These are phyloP conservation scores for Lycaena phlaeas DNA, from an alignment of 2,888 invertebrate genomes.

Conservation along the genomic window DNA sequence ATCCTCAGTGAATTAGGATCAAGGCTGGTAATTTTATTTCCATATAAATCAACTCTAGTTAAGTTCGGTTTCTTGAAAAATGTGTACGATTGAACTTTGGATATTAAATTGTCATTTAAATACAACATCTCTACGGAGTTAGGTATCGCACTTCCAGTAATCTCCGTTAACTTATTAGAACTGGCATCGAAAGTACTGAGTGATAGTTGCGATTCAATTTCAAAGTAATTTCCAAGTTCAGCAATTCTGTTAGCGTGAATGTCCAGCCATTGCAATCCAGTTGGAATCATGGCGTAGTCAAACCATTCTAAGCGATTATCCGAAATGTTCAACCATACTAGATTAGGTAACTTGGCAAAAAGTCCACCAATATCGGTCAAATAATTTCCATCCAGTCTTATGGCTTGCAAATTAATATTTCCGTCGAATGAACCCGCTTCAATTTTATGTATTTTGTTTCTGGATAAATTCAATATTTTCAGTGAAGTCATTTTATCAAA, in stretches of 20 bases:
- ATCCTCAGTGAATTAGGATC: slow-evolving; percentile 84
- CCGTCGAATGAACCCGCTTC: slow-evolving; percentile 85
- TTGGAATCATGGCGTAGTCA: slow-evolving; percentile 89
- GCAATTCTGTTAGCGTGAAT: slow-evolving; percentile 88
- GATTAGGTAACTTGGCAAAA: slow-evolving; percentile 84
- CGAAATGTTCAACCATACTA: slow-evolving; percentile 89
- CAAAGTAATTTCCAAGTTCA: slow-evolving; percentile 88
- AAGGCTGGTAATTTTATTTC: slow-evolving; percentile 83
- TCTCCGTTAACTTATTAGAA: slow-evolving; percentile 84
- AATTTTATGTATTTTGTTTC: slow-evolving; percentile 86
- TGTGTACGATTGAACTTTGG: slow-evolving; percentile 88
- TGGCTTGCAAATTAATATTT: slow-evolving; percentile 83
- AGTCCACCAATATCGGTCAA: slow-evolving; percentile 84
- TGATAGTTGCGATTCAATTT: slow-evolving; percentile 84
- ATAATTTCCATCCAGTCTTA: slow-evolving; percentile 87
- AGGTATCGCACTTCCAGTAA: slow-evolving; percentile 86
- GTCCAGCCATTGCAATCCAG: slow-evolving; percentile 87
- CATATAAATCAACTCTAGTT: slow-evolving; percentile 85
- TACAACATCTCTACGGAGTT: slow-evolving; percentile 86
- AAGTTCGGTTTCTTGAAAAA: slow-evolving; percentile 90
- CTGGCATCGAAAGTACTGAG: slow-evolving; percentile 87
- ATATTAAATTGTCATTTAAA: slow-evolving; percentile 85
- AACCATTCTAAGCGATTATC: slow-evolving; percentile 88
- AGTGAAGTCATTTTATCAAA: slow-evolving; percentile 84
- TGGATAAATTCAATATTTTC: slow-evolving; percentile 86